Conservation (phyloP, 2,888 invertebrate species). For the Osedax frankpressi region DNA sequence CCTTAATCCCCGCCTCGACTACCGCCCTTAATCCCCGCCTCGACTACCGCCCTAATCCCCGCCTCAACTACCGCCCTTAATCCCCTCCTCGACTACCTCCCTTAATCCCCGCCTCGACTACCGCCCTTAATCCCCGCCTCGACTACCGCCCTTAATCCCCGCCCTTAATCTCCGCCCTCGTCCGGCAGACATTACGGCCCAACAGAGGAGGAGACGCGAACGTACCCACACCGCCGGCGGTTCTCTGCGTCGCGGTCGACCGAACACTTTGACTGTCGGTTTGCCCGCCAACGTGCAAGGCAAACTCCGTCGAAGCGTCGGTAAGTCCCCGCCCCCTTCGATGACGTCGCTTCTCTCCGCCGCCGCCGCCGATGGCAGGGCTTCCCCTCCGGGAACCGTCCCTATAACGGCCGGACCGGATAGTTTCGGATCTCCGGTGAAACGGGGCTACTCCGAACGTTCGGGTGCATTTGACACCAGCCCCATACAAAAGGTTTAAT, state of each 20-base stretch:
- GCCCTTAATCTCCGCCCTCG: too few species aligned
- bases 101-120: too few species aligned
- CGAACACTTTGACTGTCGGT: constrained; percentile 35
- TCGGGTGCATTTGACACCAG: constrained; percentile 24
- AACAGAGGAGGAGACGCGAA: neutral
- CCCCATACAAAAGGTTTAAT: constrained; percentile 20
- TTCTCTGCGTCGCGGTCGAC: constrained; percentile 30
- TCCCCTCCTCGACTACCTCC: too few species aligned
- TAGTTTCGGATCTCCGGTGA: constrained; percentile 13
- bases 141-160: too few species aligned
- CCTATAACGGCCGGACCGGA: neutral
- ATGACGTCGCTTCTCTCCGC: neutral
- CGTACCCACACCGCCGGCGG: neutral
- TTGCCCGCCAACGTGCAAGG: constrained; percentile 24
- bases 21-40: too few species aligned
- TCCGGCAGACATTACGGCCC: neutral
- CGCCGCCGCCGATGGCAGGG: neutral
- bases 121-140: too few species aligned
- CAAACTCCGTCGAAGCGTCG: neutral
- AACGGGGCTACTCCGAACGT: constrained; percentile 12
- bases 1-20: too few species aligned
- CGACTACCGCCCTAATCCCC: too few species aligned
- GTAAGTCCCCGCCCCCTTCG: neutral
- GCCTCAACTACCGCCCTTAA: too few species aligned
- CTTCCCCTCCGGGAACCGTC: neutral